These are phyloP conservation scores for Melospiza melodia DNA, from an alignment of 2,113 vertebrate species.

Conservation along the genomic window DNA sequence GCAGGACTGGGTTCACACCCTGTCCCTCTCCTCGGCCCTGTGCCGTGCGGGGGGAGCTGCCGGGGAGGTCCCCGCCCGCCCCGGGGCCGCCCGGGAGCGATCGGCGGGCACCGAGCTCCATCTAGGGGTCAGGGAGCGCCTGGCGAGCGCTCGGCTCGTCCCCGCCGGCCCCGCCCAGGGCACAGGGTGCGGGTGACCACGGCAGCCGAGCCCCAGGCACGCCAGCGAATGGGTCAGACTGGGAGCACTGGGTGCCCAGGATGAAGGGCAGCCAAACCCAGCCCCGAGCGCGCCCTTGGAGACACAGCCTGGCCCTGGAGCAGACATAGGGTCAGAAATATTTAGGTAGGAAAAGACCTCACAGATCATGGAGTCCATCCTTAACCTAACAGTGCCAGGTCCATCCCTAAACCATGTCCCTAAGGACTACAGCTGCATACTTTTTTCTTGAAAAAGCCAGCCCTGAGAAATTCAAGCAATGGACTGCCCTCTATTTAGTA, in stretches of 20 bases:
- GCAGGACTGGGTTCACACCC: rapidly evolving
- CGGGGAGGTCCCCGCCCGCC: background rate
- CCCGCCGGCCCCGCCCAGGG: rapidly evolving
- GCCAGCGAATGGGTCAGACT: rapidly evolving
- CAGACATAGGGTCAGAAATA: no score
- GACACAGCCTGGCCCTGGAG: background rate
- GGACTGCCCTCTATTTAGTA: background rate
- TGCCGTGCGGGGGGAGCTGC: rapidly evolving
- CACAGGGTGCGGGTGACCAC: rapidly evolving
- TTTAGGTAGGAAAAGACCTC: background rate
- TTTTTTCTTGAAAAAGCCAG: background rate
- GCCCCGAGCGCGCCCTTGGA: background rate
- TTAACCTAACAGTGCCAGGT: background rate
- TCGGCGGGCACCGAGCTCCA: slow-evolving; percentile 35
- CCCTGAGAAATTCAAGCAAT: background rate
- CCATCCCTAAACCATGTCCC: background rate
- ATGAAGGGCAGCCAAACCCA: background rate
- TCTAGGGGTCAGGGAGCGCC: slow-evolving; percentile 23
- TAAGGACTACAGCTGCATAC: background rate
- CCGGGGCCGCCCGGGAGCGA: background rate
- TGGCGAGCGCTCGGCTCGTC: background rate
- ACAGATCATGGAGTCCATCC: no score
- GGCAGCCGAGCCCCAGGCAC: background rate
- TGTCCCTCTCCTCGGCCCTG: no score
- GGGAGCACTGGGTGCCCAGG: background rate